A percentile compares a stretch with the other conserved stretches of the same genome.
phyloP scores from a whole-genome alignment of 2,888 invertebrate species.

The Chloroclysta siterata region DNA sequence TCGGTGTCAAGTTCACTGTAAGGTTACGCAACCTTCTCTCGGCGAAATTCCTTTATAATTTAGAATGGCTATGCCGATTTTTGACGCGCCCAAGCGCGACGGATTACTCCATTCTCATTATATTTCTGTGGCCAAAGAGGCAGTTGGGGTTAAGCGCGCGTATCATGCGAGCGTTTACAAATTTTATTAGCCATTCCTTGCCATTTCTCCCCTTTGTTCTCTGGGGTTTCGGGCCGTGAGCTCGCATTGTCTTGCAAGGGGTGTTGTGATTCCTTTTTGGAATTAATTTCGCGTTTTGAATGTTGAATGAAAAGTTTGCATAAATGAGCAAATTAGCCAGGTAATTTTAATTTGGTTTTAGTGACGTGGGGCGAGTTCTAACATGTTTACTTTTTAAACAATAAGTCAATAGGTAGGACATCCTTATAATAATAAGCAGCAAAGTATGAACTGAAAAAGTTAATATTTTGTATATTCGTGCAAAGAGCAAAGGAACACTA shows the following conservation, averaged over 20 bases:
- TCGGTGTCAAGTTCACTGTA: constrained; percentile 23
- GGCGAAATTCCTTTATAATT: constrained; percentile 23
- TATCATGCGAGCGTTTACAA: constrained; percentile 80
- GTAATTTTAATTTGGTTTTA: constrained; percentile 26
- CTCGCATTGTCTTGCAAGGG: constrained; percentile 35
- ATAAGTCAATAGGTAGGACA: too few species aligned
- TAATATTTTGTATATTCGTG: too few species aligned
- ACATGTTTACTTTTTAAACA: not conserved
- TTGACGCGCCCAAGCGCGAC: constrained; percentile 58
- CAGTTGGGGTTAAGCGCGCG: constrained; percentile 76
- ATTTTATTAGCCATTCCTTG: constrained; percentile 77
- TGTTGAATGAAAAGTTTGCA: constrained; percentile 35
- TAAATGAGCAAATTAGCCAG: constrained; percentile 35
- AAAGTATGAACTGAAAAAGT: too few species aligned
- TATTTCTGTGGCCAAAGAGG: constrained; percentile 62
- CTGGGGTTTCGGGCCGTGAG: constrained; percentile 36
- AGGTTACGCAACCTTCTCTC: constrained; percentile 11
- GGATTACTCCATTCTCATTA: constrained; percentile 70
- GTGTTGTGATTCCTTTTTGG: constrained; percentile 36
- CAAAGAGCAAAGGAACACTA: too few species aligned
- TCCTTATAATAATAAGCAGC: too few species aligned
- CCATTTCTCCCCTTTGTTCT: constrained; percentile 65
- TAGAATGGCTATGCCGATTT: constrained; percentile 43
- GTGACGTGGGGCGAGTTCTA: constrained; percentile 36
- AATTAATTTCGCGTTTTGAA: constrained; percentile 34